phyloP scores from a whole-genome alignment of 1,140 invertebrate species.

The Bicyclus anynana region DNA sequence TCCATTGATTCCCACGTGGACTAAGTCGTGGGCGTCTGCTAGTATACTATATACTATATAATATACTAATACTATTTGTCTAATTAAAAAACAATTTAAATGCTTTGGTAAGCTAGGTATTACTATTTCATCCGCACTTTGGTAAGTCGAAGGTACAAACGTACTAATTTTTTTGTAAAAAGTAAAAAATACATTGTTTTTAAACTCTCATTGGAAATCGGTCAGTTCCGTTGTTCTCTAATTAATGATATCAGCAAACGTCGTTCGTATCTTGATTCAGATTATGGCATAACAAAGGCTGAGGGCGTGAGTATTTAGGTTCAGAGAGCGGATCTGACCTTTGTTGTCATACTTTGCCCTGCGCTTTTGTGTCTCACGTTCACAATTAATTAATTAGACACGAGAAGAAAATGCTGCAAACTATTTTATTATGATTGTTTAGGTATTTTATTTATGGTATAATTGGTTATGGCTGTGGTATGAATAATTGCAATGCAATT shows the following conservation, averaged over 20 bases:
- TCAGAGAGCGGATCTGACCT: background rate
- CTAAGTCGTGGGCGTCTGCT: no score
- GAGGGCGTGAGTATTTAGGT: constrained; percentile 1
- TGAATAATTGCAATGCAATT: no score
- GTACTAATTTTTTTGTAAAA: no score
- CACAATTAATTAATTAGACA: background rate
- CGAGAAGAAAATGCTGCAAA: background rate
- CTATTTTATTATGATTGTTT: background rate
- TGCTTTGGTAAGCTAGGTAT: no score
- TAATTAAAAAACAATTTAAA: no score
- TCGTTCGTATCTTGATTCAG: background rate
- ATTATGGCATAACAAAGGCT: constrained; percentile 3
- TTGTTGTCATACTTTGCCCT: no score
- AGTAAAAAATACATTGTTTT: background rate
- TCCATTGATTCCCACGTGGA: no score
- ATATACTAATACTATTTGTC: no score
- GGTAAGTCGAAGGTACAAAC: no score
- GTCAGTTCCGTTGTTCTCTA: background rate
- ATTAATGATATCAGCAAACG: background rate
- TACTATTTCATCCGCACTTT: no score
- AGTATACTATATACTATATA: no score
- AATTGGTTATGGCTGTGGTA: background rate
- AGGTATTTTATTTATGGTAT: no score
- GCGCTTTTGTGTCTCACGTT: constrained; percentile 5
- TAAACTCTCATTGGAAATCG: background rate